phyloP scores from a whole-genome alignment of 2,797 vertebrate species.

The Somateria mollissima region DNA sequence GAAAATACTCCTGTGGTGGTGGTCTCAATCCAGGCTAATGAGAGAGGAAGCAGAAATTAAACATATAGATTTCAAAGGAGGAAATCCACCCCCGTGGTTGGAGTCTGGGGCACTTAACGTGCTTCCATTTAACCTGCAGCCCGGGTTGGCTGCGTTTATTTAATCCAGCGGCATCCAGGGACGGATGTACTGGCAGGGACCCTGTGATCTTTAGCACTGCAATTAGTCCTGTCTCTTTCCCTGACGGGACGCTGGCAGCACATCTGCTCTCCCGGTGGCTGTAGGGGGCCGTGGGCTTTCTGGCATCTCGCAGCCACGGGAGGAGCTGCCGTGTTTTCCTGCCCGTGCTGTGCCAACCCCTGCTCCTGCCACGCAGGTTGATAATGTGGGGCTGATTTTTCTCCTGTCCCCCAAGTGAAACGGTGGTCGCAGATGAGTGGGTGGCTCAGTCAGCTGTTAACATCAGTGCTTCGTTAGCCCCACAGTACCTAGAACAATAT shows the following conservation, averaged over 20 bases:
- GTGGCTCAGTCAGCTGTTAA: not conserved
- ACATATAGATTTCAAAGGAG: constrained; percentile 20
- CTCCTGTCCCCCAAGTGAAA: fast-evolving
- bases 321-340: not conserved
- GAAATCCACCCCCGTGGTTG: fast-evolving
- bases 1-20: not conserved
- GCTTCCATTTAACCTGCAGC: not conserved
- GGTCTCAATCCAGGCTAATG: not conserved
- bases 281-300: not conserved
- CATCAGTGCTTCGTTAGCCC: not conserved
- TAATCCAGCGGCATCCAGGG: not conserved
- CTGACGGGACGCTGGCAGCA: fast-evolving
- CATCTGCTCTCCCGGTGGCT: not conserved
- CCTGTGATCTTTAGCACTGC: not conserved
- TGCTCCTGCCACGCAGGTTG: not conserved
- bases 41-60: constrained; percentile 24
- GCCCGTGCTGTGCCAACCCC: not conserved
- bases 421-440: not conserved
- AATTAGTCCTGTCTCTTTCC: not conserved
- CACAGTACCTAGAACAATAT: not conserved
- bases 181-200: not conserved
- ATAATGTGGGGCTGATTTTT: not conserved
- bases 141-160: not conserved
- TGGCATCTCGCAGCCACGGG: fast-evolving
- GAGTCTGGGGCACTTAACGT: not conserved